phyloP scores from a whole-genome alignment of 2,888 invertebrate species.

The Lycaena phlaeas region DNA sequence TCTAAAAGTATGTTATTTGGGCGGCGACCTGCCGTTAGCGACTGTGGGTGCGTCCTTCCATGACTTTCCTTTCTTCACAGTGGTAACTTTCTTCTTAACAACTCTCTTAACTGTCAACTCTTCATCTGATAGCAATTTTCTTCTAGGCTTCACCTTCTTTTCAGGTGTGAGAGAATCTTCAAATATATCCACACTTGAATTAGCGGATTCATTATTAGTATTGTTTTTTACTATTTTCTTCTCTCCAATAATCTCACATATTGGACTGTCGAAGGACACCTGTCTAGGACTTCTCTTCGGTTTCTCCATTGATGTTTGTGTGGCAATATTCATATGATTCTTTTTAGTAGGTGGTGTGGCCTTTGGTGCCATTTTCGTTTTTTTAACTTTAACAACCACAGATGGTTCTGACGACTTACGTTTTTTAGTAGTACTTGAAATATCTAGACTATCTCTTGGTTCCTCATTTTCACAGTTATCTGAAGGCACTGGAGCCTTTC shows the following conservation, averaged over 20 bases:
- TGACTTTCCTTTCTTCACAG: constrained; percentile 39
- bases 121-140: constrained; percentile 42
- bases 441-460: constrained; percentile 27
- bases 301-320: constrained; percentile 51
- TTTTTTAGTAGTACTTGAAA: too few relatives aligned
- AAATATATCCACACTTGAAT: constrained; percentile 57
- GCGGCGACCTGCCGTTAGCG: constrained; percentile 49
- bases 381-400: constrained; percentile 42
- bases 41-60: constrained; percentile 51
- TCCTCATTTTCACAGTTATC: constrained; percentile 40
- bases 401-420: constrained; percentile 47
- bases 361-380: constrained; percentile 40
- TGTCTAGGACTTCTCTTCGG: constrained; percentile 37
- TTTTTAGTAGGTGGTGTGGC: constrained; percentile 53
- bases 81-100: constrained; percentile 46
- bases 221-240: constrained; percentile 13
- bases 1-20: constrained; percentile 27
- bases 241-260: constrained; percentile 41
- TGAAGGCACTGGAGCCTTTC: constrained; percentile 19
- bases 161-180: constrained; percentile 54
- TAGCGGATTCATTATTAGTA: constrained; percentile 23
- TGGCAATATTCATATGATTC: constrained; percentile 50
- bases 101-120: constrained; percentile 46
- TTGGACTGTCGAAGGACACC: constrained; percentile 55
- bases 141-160: constrained; percentile 45